A percentile compares a stretch with the other conserved stretches of the same genome.
Evolutionary conservation across 2,888 invertebrate genomes (phyloP).

Genomic region (Tiliacea aurago): DNA sequence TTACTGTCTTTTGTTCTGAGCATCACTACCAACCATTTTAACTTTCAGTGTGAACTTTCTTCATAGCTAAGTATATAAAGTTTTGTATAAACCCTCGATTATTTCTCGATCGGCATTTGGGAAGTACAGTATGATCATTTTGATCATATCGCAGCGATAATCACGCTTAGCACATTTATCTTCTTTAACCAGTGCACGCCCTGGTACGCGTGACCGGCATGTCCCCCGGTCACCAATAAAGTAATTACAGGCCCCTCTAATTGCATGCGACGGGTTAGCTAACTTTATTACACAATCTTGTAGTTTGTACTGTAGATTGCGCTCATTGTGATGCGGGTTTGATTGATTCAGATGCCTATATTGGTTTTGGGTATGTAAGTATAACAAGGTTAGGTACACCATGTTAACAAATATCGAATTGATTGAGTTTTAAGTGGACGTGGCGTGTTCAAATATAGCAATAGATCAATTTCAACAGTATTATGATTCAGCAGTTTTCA

Average conservation of each 20-base stretch:
- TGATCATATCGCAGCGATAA: conserved; percentile 6
- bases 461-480: neutral
- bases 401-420: conserved; percentile 5
- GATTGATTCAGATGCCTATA: conserved; percentile 38
- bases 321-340: conserved; percentile 47
- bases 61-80: neutral
- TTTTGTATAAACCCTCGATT: neutral
- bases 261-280: conserved; percentile 67
- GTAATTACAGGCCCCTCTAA: conserved; percentile 64
- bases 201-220: conserved; percentile 63
- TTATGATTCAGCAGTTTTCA: neutral
- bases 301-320: conserved; percentile 60
- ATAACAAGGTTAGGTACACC: neutral
- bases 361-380: conserved; percentile 18
- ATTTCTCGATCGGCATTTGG: neutral
- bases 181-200: conserved; percentile 51
- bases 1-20: neutral
- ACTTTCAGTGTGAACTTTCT: neutral
- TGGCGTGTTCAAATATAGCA: too few relatives aligned
- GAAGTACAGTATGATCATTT: neutral
- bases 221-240: conserved; percentile 67
- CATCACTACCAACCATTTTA: too few relatives aligned
- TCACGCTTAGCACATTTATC: conserved; percentile 7
- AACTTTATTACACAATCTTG: conserved; percentile 66
- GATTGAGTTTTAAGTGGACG: neutral